Percentiles rank a stretch among this genome's conserved stretches.
phyloP scores from a whole-genome alignment of 2,113 vertebrate genomes.

The Pelecanus crispus region DNA sequence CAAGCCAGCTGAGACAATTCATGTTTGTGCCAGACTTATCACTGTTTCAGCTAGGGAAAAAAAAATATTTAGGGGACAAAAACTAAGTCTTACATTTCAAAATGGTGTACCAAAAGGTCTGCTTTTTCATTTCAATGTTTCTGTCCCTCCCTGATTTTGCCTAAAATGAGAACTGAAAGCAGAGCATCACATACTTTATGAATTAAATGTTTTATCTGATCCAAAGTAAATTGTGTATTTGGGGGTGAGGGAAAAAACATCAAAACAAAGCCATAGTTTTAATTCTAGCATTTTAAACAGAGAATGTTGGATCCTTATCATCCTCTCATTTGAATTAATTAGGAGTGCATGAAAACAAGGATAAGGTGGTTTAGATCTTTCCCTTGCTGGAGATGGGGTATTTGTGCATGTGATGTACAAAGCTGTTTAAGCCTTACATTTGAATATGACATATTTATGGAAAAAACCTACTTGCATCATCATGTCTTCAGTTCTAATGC shows the following conservation, averaged over 20 bases:
- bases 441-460: not conserved
- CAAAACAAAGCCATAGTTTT: not conserved
- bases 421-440: not conserved
- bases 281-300: not conserved
- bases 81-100: not conserved
- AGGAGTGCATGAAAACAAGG: not conserved
- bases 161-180: not conserved
- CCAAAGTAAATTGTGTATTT: not conserved
- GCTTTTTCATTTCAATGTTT: not conserved
- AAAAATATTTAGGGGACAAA: not conserved
- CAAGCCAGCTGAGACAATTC: not conserved
- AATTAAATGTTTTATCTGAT: not conserved
- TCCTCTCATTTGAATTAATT: not conserved
- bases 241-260: not conserved
- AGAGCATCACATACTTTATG: not conserved
- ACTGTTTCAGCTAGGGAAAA: not conserved
- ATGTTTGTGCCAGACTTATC: not conserved
- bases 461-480: not conserved
- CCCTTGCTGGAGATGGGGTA: not conserved
- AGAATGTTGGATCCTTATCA: not conserved
- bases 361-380: not conserved
- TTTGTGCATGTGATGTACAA: not conserved
- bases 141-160: not conserved
- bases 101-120: not conserved
- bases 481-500: not conserved